Evolutionary conservation across 2,888 invertebrate genomes (phyloP).

Genomic region (Sinopyrophorus schimmeli): DNA sequence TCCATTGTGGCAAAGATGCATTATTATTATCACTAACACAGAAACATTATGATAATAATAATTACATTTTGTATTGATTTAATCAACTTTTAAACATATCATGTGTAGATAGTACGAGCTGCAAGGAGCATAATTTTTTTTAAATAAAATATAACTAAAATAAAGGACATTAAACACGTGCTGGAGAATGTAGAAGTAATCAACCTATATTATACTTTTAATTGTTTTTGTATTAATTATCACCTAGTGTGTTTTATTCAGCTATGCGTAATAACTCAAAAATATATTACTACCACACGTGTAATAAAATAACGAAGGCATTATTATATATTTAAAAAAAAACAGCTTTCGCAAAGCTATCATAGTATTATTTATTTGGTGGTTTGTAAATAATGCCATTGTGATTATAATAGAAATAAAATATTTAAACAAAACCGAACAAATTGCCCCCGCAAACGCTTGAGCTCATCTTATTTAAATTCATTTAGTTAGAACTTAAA

Average conservation of each 20-base stretch:
- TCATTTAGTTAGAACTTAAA: too few species aligned
- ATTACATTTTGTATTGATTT: too few species aligned
- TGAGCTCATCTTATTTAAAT: slow-evolving; percentile 38
- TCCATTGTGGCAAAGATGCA: too few species aligned
- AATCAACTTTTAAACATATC: too few species aligned
- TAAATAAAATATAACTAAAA: too few species aligned
- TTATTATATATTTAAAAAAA: slow-evolving; percentile 19
- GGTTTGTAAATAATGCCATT: slow-evolving; percentile 31
- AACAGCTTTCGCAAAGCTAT: slow-evolving; percentile 26
- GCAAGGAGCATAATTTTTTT: too few species aligned
- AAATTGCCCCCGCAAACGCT: slow-evolving; percentile 44
- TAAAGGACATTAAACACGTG: slow-evolving; percentile 6
- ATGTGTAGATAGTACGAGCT: too few species aligned
- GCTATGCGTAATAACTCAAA: slow-evolving; percentile 18
- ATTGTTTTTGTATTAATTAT: slow-evolving; percentile 16
- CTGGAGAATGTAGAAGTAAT: too few species aligned
- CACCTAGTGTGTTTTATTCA: slow-evolving; percentile 21
- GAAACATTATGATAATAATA: too few species aligned
- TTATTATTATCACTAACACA: too few species aligned
- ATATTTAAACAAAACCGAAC: slow-evolving; percentile 17
- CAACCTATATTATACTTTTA: too few species aligned
- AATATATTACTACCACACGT: slow-evolving; percentile 11
- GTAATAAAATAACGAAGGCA: slow-evolving; percentile 8
- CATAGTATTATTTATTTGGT: slow-evolving; percentile 25
- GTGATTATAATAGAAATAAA: slow-evolving; percentile 30